These are phyloP conservation scores for Pristionchus fissidentatus DNA, from an alignment of 2,888 invertebrate genomes.

Conservation along the genomic window DNA sequence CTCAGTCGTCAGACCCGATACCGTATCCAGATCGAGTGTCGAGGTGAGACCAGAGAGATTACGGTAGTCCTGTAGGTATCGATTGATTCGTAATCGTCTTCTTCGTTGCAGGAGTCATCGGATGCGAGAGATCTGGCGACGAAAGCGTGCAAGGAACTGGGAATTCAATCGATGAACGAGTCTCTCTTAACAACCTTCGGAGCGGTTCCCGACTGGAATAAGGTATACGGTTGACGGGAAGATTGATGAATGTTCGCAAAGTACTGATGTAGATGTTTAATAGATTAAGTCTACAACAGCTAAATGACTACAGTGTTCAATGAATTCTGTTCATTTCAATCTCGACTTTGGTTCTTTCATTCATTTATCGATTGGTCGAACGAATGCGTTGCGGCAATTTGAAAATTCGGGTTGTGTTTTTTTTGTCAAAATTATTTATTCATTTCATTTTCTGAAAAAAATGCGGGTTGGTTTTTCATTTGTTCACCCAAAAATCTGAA, in stretches of 20 bases:
- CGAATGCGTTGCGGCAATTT: no score
- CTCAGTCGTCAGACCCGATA: slow-evolving; percentile 9
- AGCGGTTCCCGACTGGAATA: slow-evolving; percentile 18
- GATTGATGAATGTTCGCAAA: no score
- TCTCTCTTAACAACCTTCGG: neutral
- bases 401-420: neutral
- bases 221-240: no score
- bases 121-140: neutral
- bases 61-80: neutral
- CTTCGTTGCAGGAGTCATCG: neutral
- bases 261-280: no score
- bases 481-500: no score
- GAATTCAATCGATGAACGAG: slow-evolving; percentile 14
- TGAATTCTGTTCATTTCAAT: no score
- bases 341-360: no score
- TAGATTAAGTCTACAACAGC: no score
- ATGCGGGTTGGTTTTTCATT: neutral
- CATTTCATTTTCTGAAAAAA: neutral
- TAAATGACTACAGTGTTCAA: slow-evolving; percentile 4
- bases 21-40: slow-evolving; percentile 7
- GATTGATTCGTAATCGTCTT: neutral
- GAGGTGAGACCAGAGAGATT: neutral
- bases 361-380: no score
- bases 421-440: neutral
- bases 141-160: neutral